Evolutionary conservation across 2,888 invertebrate genomes (phyloP), one percentile per base, ranked within the genome.

Genomic region (Agrilus biguttatus): DNA sequence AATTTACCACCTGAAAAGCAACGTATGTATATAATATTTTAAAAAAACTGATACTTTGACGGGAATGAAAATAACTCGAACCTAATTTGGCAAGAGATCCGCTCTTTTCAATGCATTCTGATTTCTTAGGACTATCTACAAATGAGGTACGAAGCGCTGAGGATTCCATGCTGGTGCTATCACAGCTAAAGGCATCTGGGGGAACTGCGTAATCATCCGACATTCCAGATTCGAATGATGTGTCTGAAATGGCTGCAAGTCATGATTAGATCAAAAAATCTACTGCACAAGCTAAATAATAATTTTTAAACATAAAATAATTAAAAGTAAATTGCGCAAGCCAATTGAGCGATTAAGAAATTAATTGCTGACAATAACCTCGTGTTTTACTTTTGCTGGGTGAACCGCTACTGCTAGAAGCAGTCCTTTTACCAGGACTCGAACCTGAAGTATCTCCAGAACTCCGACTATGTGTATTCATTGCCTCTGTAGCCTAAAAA

Each of bases 201-300:
- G 95, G 95, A 57, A 95, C 83, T 45, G 93, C 93, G 67, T 95
- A 95, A 71, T 95, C 95, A 63, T 93, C 92, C 33, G 93, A 92
- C 71, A 90, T 82, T 55, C 91, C 90, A 44, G 90, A 90, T 67
- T 91, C 91, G 70, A 89, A 84, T 46, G 90, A 90, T 51, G 85
- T 85, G 68, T 88, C 87, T 87, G 74, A 65, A 72, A 75, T 70
- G 66, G 68, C 73, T 68, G 60, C 52, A 62, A 51, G 58, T 65
- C 51, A 63, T 54, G 48, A 49, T 59, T 55, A 59, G 51, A 53
- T 47, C 47, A 53, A 47, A 47, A 50, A 43, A 50, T 46, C 37
- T 42, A 49, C 41, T 49, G 50, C 41, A 40, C 39, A 46, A 48
- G 45, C 44, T 42, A 49, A 52, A 50, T 41, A 47, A 41, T 49